These are phyloP conservation scores for Xestia rhomboidea DNA, from an alignment of 2,888 invertebrate species.

Conservation along the genomic window DNA sequence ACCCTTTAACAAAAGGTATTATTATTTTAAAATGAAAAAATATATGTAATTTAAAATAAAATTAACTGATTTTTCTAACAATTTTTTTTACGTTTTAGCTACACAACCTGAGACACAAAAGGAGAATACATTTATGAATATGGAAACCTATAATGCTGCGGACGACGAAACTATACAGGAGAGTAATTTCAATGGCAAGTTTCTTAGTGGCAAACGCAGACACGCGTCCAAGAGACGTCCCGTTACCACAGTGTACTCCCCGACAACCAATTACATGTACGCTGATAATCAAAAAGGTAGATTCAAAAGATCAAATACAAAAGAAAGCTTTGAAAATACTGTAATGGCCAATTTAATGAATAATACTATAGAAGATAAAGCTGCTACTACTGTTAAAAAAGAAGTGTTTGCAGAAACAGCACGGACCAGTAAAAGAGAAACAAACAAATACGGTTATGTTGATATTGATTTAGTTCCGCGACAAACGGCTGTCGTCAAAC, in stretches of 20 bases:
- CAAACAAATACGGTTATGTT: conserved; percentile 69
- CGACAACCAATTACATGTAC: conserved; percentile 4
- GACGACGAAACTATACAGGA: not conserved
- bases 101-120: not conserved
- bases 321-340: conserved; percentile 14
- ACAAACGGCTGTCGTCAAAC: conserved; percentile 72
- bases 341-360: conserved; percentile 17
- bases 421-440: conserved; percentile 18
- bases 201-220: conserved; percentile 41
- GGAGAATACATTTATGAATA: not conserved
- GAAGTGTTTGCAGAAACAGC: conserved; percentile 1
- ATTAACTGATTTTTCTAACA: not conserved
- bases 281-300: not conserved
- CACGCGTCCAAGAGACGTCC: conserved; percentile 5
- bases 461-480: conserved; percentile 72
- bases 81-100: conserved; percentile 19
- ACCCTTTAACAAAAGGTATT: conserved; percentile 25
- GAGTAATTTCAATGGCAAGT: conserved; percentile 42
- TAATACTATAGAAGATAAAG: conserved; percentile 38
- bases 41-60: not conserved
- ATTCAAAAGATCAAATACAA: conserved; percentile 30
- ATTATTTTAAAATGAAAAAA: not conserved
- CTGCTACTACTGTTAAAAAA: conserved; percentile 28
- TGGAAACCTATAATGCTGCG: not conserved
- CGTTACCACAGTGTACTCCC: conserved; percentile 5